Evolutionary conservation across 2,888 invertebrate species (phyloP).

Genomic region (Ochropleura plecta): DNA sequence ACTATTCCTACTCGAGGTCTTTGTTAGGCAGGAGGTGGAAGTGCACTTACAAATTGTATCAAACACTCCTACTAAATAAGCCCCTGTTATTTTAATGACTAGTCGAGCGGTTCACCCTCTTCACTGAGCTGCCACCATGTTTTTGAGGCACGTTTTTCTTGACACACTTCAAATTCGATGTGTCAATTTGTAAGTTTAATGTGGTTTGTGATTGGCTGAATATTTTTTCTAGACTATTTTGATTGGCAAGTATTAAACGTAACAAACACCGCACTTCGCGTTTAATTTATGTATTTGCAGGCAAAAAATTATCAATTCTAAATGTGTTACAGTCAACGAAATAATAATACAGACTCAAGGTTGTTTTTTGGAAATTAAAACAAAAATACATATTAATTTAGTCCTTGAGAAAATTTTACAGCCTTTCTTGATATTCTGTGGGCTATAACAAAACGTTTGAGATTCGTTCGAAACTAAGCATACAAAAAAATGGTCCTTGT

Average conservation of each 20-base stretch:
- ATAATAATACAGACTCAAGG: too few relatives aligned
- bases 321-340: background rate
- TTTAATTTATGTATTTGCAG: constrained; percentile 30
- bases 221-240: accelerated
- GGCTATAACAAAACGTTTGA: constrained; percentile 4
- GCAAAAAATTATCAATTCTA: too few relatives aligned
- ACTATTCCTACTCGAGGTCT: constrained; percentile 38
- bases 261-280: constrained; percentile 17
- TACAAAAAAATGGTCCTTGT: background rate
- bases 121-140: constrained; percentile 89
- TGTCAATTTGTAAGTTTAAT: constrained; percentile 23
- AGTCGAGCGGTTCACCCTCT: constrained; percentile 84
- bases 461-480: background rate
- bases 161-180: constrained; percentile 15
- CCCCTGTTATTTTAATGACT: constrained; percentile 85
- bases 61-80: constrained; percentile 90
- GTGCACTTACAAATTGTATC: constrained; percentile 87
- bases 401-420: background rate
- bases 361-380: background rate
- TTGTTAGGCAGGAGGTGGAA: constrained; percentile 15
- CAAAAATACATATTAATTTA: background rate
- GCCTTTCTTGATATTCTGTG: background rate
- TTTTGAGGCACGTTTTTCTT: constrained; percentile 73
- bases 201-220: constrained; percentile 46
- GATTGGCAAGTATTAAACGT: constrained; percentile 17